Percentiles rank a stretch among this genome's conserved stretches.
Evolutionary conservation across 2,888 invertebrate species (phyloP).

Genomic region (Cephus pulcher): DNA sequence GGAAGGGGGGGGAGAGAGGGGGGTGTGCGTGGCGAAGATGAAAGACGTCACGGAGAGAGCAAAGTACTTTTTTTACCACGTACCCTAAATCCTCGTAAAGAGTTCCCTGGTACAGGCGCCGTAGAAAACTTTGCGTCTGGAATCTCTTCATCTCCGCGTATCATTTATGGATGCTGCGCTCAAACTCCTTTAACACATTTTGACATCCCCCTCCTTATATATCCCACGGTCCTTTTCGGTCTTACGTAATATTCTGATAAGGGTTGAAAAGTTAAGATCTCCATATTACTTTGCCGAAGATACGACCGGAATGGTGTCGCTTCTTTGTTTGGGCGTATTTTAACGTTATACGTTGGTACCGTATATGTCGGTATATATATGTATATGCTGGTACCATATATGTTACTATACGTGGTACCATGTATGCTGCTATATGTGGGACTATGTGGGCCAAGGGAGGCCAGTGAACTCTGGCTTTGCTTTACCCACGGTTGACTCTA

Average conservation of each 20-base stretch:
- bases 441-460: slow-evolving; percentile 41
- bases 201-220: background rate
- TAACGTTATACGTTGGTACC: background rate
- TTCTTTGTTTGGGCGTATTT: background rate
- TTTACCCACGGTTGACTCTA: slow-evolving; percentile 18
- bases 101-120: background rate
- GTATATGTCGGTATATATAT: background rate
- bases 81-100: background rate
- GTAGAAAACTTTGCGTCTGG: background rate
- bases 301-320: background rate
- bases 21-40: no score
- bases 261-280: background rate
- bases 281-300: background rate
- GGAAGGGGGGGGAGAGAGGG: rapidly evolving
- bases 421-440: slow-evolving; percentile 5
- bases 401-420: slow-evolving; percentile 14
- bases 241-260: background rate
- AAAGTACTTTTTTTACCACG: background rate
- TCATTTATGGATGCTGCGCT: background rate
- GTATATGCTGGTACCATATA: slow-evolving; percentile 1
- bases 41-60: background rate
- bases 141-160: background rate
- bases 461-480: slow-evolving; percentile 29
- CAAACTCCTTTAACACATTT: background rate
- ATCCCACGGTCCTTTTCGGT: background rate